Conservation (phyloP, 2,113 vertebrate species). For the Lontra canadensis region DNA sequence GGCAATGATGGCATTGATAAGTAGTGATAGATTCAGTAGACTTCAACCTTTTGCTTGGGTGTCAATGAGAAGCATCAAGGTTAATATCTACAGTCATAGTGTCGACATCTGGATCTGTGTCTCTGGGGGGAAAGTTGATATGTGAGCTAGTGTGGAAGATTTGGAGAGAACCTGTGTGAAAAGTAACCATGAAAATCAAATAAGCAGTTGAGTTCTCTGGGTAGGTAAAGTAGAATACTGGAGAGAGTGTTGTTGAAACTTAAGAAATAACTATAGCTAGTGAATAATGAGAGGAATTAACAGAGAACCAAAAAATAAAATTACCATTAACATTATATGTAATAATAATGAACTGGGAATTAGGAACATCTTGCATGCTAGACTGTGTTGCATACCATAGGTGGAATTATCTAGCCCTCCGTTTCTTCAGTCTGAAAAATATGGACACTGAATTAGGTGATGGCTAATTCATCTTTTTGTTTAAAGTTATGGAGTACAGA, state of each 20-base stretch:
- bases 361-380: background rate
- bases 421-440: conserved; percentile 6
- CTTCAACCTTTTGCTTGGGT: background rate
- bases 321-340: conserved; percentile 17
- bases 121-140: background rate
- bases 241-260: background rate
- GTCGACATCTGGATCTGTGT: background rate
- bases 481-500: background rate
- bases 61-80: background rate
- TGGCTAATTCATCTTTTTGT: conserved; percentile 16
- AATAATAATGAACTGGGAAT: background rate
- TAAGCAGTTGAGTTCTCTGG: background rate
- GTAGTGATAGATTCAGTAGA: background rate
- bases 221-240: background rate
- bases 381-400: background rate
- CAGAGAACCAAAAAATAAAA: background rate
- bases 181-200: background rate
- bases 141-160: background rate
- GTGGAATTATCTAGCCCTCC: background rate
- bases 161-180: background rate
- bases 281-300: background rate
- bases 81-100: background rate
- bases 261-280: background rate
- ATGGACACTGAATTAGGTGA: background rate
- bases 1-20: background rate